Conservation (phyloP, 2,113 vertebrate species). For the Tauraco erythrolophus region DNA sequence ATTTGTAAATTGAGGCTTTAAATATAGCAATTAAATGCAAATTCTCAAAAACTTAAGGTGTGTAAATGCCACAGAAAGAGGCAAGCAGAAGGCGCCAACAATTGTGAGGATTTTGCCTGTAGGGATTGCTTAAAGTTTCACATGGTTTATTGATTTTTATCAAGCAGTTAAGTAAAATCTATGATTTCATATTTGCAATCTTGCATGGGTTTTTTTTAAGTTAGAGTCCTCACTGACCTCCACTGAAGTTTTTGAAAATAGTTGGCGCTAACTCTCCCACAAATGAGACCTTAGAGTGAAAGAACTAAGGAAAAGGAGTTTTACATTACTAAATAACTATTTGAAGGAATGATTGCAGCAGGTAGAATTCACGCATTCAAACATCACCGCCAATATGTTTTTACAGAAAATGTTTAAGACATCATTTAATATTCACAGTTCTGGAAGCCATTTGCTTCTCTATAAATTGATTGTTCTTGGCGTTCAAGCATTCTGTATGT, state of each 20-base stretch:
- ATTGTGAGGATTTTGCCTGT: neutral
- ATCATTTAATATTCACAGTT: slow-evolving; percentile 40
- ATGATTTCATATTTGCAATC: neutral
- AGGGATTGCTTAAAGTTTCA: neutral
- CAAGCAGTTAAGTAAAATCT: neutral
- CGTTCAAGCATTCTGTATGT: slow-evolving; percentile 7
- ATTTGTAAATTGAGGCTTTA: neutral
- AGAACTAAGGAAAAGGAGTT: neutral
- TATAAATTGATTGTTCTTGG: slow-evolving; percentile 62
- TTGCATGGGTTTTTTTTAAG: neutral
- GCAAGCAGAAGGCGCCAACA: neutral
- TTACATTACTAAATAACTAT: slow-evolving; percentile 11
- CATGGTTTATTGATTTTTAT: neutral
- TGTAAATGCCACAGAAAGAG: neutral
- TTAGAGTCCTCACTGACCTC: neutral
- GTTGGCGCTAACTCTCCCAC: accelerated
- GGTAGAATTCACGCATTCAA: slow-evolving; percentile 30
- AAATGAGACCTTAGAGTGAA: neutral
- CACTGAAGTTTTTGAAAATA: neutral
- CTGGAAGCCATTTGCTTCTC: slow-evolving; percentile 21
- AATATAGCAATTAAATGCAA: neutral
- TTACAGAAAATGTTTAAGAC: slow-evolving; percentile 61
- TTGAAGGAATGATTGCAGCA: neutral
- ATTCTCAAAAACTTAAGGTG: neutral
- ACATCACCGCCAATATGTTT: neutral